Conservation (phyloP, 2,113 vertebrate genomes). For the human region GRCh38 chr3:105030001-105030500, state of each 20-base stretch:
- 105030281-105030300: not conserved
- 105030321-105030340: not conserved
- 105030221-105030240: rapidly evolving
- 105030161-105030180: not conserved
- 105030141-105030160: not conserved
- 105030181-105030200: rapidly evolving
- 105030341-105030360: not conserved
- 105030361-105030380: too few relatives aligned
- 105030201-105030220: rapidly evolving
- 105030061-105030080: not conserved
- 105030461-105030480: too few relatives aligned
- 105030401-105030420: too few relatives aligned
- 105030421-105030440: too few relatives aligned
- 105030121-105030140: not conserved
- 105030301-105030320: not conserved
- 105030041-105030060: not conserved
- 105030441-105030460: too few relatives aligned
- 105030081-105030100: not conserved
- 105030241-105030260: not conserved
- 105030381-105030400: too few relatives aligned
- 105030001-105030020: not conserved
- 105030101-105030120: rapidly evolving
- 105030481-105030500: too few relatives aligned
- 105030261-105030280: not conserved
- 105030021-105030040: not conserved